phyloP scores from a whole-genome alignment of 2,888 invertebrate species.

The Sylvicola cinctus region DNA sequence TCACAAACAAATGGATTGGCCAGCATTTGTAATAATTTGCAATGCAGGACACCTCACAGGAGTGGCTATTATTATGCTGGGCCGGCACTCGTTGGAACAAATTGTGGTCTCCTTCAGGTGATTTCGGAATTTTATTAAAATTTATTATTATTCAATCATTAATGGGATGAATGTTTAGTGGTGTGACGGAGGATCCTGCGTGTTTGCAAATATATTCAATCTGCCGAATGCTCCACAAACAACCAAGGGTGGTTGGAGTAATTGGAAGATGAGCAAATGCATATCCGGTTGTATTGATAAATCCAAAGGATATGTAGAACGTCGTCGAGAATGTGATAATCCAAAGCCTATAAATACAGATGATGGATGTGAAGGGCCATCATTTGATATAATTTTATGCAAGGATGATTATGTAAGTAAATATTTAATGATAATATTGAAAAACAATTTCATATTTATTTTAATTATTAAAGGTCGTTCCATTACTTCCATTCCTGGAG shows the following conservation, averaged over 20 bases:
- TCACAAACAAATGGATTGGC: constrained; percentile 23
- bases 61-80: constrained; percentile 57
- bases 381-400: constrained; percentile 43
- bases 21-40: constrained; percentile 40
- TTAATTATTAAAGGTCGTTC: constrained; percentile 12
- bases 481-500: no score
- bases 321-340: constrained; percentile 34
- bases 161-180: constrained; percentile 27
- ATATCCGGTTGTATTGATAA: constrained; percentile 43
- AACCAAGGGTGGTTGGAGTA: constrained; percentile 36
- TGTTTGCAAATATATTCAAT: constrained; percentile 18
- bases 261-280: constrained; percentile 39
- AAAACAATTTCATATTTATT: neutral
- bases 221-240: constrained; percentile 17
- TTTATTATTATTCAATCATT: neutral
- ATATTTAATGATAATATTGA: no score
- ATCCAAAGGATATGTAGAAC: constrained; percentile 36
- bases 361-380: constrained; percentile 37
- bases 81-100: constrained; percentile 64
- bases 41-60: constrained; percentile 50
- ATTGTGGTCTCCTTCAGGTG: constrained; percentile 43
- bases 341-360: constrained; percentile 29
- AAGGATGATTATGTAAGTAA: constrained; percentile 27
- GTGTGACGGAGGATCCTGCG: constrained; percentile 45
- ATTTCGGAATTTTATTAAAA: constrained; percentile 11